Base-by-base conservation (phyloP, 1,140 invertebrate genomes). In the Mactra quadrangularis region DNA sequence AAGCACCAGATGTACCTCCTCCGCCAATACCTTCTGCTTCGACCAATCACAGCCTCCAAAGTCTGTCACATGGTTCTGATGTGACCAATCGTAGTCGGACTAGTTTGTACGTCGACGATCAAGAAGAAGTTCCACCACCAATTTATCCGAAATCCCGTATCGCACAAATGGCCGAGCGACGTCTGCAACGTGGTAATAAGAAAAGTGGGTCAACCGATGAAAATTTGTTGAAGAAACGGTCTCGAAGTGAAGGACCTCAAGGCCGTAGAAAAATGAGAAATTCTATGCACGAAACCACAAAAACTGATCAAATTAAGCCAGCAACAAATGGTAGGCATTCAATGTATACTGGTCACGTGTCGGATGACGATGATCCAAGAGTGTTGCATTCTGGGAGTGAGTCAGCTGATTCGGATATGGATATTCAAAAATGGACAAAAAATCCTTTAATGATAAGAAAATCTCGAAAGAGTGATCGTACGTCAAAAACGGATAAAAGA, bases 211-310 rank as follows among this genome's bases (percentile, higher is more conserved):
- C 57, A 22, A 22, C 68, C 19, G 79, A 62, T 11, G 59, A 55
- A 62, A 53, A 84, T 86, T 50, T 45, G 1, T 19, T 47, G 13
- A 91, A 90, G 70, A 59, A 87, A 41, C 74, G 90, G 25, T 90
- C 90, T 50, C 82, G 89, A 22, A 91, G 90, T 82, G 90, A 88
- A 55, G 90, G 89, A 15, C 89, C 89, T 29, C 64, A 81, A n/a
- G 81, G 84, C 1, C 66, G 81, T 68, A 76, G 57, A 52, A 86
- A 79, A 77, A 52, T 70, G 22, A 85, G 85, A 70, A 86, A 85
- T 50, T 86, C 79, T n/a, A 84, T 83, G 76, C 86, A 79, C 27
- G 83, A 86, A 41, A 81, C 50, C 38, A 78, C 50, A 77, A 81
- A 35, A 75, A 47, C 22, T 76, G 62, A 41, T 70, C 83, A 47